These are phyloP conservation scores for Grapholita molesta DNA, from an alignment of 1,140 invertebrate species.

Conservation along the genomic window DNA sequence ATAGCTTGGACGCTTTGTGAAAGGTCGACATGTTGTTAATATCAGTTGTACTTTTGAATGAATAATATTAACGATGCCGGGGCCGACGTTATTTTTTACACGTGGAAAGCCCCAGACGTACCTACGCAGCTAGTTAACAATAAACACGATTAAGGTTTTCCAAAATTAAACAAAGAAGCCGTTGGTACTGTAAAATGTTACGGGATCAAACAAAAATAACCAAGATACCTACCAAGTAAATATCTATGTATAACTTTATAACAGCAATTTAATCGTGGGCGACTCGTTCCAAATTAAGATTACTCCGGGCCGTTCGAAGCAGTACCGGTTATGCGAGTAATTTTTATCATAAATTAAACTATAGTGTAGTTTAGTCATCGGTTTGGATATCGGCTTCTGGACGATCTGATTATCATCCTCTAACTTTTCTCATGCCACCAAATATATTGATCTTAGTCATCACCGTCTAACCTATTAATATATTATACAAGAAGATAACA, in stretches of 20 bases:
- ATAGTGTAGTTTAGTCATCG: slow-evolving; percentile 21
- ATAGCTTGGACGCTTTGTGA: neutral
- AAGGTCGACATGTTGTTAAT: neutral
- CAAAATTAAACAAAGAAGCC: neutral
- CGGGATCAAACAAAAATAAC: neutral
- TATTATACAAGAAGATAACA: neutral
- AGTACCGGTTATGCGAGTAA: slow-evolving; percentile 21
- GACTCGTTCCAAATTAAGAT: slow-evolving; percentile 26
- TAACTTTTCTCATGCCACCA: slow-evolving; percentile 21
- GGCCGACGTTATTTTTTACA: neutral
- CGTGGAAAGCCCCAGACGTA: neutral
- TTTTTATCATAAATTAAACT: slow-evolving; percentile 34
- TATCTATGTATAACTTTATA: neutral
- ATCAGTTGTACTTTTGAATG: neutral
- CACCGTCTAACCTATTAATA: neutral
- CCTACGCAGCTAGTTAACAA: neutral
- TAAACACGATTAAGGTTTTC: neutral
- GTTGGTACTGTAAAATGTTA: neutral
- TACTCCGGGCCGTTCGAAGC: slow-evolving; percentile 36
- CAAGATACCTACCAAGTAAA: neutral
- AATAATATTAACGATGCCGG: neutral
- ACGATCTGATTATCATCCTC: neutral
- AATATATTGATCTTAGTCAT: no score
- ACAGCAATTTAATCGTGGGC: neutral
- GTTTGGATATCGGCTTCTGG: neutral